phyloP scores from a whole-genome alignment of 2,797 vertebrate genomes.

The Ataeniobius toweri region DNA sequence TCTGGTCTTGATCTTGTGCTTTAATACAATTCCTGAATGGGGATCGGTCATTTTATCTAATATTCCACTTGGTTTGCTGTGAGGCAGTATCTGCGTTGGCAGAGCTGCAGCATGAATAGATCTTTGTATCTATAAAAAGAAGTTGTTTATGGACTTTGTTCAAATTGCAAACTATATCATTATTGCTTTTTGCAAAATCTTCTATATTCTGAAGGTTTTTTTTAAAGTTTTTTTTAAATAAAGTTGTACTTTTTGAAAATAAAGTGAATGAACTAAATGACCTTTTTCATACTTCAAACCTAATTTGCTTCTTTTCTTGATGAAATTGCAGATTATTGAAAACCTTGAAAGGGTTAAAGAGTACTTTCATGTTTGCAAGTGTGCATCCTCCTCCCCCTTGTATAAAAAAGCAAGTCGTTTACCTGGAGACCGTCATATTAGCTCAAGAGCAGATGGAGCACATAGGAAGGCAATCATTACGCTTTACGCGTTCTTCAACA shows the following conservation, averaged over 20 bases:
- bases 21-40: slow-evolving; percentile 48
- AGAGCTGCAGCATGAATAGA: slow-evolving; percentile 17
- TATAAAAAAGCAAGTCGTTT: slow-evolving; percentile 21
- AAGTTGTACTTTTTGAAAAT: not conserved
- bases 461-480: not conserved
- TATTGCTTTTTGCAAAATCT: not conserved
- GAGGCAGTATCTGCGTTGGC: slow-evolving; percentile 16
- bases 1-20: slow-evolving; percentile 27
- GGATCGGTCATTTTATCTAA: slow-evolving; percentile 43
- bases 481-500: not conserved
- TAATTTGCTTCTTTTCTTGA: not conserved
- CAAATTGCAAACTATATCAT: not conserved
- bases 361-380: slow-evolving; percentile 2
- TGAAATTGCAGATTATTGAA: not conserved
- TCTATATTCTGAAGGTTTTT: not conserved
- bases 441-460: slow-evolving; percentile 21
- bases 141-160: not conserved
- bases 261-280: not conserved
- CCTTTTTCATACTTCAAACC: not conserved
- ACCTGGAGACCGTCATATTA: slow-evolving; percentile 44
- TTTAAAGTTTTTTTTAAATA: not conserved
- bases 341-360: slow-evolving; percentile 44
- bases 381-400: slow-evolving; percentile 11
- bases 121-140: slow-evolving; percentile 9
- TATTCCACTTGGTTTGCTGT: slow-evolving; percentile 41